Evolutionary conservation across 2,888 invertebrate genomes (phyloP).

Genomic region (Coremacera marginata): DNA sequence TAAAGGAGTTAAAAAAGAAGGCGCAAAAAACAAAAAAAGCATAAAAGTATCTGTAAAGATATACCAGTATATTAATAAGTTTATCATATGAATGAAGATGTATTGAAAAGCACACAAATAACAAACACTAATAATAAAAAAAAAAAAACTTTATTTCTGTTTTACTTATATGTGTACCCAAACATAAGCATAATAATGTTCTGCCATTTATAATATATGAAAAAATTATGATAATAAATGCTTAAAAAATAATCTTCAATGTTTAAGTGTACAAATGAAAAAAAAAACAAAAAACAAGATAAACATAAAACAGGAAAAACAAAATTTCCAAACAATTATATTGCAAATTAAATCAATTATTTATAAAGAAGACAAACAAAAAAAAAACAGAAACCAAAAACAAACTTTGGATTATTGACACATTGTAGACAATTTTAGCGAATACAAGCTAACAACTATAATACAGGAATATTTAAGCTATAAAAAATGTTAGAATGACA

Average conservation of each 20-base stretch:
- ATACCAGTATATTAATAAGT: neutral
- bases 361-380: constrained; percentile 3
- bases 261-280: constrained; percentile 22
- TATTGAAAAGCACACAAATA: constrained; percentile 28
- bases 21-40: neutral
- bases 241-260: constrained; percentile 12
- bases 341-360: constrained; percentile 30
- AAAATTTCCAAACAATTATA: constrained; percentile 14
- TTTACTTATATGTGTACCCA: too few relatives aligned
- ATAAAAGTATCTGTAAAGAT: neutral
- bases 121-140: constrained; percentile 11
- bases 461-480: neutral
- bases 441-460: too few relatives aligned
- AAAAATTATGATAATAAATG: neutral
- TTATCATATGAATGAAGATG: neutral
- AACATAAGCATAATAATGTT: too few relatives aligned
- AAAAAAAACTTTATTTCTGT: too few relatives aligned
- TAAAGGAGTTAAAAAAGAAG: neutral
- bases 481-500: neutral
- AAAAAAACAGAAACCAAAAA: neutral
- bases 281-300: constrained; percentile 5
- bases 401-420: neutral
- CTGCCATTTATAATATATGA: constrained; percentile 2
- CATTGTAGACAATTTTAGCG: neutral
- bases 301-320: neutral